Conservation (phyloP, 2,888 invertebrate species). For the Oligia latruncula region DNA sequence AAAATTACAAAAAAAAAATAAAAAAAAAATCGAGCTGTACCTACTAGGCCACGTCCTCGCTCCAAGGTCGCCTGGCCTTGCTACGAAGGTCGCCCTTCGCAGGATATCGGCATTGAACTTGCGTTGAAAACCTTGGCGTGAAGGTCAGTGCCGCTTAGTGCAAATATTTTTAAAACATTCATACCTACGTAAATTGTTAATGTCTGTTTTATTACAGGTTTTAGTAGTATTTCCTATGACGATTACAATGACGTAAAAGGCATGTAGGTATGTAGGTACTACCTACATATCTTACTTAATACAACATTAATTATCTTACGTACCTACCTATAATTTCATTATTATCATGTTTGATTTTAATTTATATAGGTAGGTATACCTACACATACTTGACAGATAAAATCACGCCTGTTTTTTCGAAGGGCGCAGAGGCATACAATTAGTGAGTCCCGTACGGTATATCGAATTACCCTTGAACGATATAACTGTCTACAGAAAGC, state of each 20-base stretch:
- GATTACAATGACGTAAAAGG: conserved; percentile 6
- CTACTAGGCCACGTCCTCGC: conserved; percentile 63
- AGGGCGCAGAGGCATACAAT: no score
- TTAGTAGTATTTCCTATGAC: background rate
- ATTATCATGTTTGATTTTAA: background rate
- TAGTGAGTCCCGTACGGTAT: no score
- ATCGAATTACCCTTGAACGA: no score
- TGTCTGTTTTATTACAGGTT: background rate
- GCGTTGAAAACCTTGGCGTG: conserved; percentile 61
- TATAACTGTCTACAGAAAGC: no score
- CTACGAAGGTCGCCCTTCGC: conserved; percentile 69
- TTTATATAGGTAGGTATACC: background rate
- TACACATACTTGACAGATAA: no score
- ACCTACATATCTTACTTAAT: background rate
- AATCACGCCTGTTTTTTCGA: no score
- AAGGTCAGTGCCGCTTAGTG: conserved; percentile 52
- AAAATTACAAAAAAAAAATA: background rate
- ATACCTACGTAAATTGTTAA: conserved; percentile 5
- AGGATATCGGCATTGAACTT: conserved; percentile 46
- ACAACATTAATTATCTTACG: background rate
- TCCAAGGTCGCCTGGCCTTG: conserved; percentile 71
- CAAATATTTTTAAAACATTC: conserved; percentile 43
- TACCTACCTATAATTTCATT: background rate
- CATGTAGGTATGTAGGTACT: no score
- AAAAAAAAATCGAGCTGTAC: background rate